Conservation (phyloP, 2,113 vertebrate species). For the Orcinus orca region DNA sequence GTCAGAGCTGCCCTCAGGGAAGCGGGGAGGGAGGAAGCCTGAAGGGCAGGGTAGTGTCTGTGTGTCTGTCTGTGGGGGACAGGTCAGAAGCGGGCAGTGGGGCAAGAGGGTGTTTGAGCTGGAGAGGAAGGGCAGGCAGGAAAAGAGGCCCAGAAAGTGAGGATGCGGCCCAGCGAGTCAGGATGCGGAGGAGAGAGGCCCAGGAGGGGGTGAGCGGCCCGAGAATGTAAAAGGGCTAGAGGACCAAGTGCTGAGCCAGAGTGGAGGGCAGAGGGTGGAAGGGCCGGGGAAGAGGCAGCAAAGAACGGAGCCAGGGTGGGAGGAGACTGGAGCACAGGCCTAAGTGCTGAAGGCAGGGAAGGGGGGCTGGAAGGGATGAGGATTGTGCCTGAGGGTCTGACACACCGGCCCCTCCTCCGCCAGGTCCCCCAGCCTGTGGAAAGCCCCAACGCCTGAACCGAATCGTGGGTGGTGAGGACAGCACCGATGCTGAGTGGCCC, state of each 20-base stretch:
- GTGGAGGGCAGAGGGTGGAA: not conserved
- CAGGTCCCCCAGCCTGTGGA: constrained; percentile 68
- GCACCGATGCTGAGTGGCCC: constrained; percentile 73
- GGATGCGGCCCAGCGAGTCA: not conserved
- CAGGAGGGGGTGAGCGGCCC: no score
- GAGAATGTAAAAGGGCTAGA: not conserved
- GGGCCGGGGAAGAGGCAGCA: not conserved
- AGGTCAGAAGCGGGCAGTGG: not conserved
- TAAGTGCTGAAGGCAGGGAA: not conserved
- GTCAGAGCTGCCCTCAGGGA: not conserved
- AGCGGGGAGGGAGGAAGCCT: not conserved
- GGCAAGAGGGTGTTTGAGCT: not conserved
- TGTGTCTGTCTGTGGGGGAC: not conserved
- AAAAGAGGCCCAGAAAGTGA: not conserved
- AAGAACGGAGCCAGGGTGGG: rapidly evolving
- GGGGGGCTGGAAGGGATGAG: not conserved
- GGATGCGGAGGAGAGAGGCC: not conserved
- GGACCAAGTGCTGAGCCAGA: not conserved
- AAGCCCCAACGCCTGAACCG: constrained; percentile 70
- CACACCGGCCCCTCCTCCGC: not conserved
- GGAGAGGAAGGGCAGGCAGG: not conserved
- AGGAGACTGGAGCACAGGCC: not conserved
- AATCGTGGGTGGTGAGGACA: constrained; percentile 76
- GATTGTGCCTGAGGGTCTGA: not conserved
- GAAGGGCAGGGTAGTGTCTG: no score